Base-by-base conservation (phyloP, 92 coral and sea anemone genomes). In the Parazoanthus atlanticus region DNA sequence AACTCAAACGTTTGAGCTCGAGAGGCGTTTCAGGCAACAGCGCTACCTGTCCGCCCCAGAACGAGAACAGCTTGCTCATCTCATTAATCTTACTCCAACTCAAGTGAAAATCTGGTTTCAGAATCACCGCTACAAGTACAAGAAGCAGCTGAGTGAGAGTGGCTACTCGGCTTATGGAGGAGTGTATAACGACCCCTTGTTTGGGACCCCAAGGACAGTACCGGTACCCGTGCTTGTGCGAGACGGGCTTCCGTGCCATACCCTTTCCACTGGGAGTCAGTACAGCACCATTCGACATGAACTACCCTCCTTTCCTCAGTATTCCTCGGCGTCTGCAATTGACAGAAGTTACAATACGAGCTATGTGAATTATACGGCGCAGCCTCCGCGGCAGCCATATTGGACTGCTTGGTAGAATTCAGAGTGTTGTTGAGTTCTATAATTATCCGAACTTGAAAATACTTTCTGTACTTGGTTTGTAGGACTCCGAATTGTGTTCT, bases 31-130 rank as follows among this genome's bases (percentile, higher is more conserved):
- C 86, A 94, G 98, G 29, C 98, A 96, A 71, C 99, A 96, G 71
- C 93, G 98, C 56, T 96, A 96, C 61, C 90, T 96, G 15, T 93
- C 98, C 2, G 99, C 99, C 31, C 94, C 96, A 25, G 99, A 96
- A 80, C 81, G 98, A 70, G 98, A 96, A 77, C 98, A 96, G 58
- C 93, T 96, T 9, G 98, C 98, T 2, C 90, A 94, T 33, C 93
- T 91, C 21, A 96, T 96, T 71, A 91, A 92, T 86, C 95, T 96
- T 13, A 95, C 99, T 8, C 99, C 99, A 46, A 96, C 99, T 16
- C 99, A 96, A 88, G 98, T 96, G 34, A 96, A 96, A 88, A 96
- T 96, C n/a, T 96, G 99, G 99, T 96, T 95, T 89, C 99, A 96
- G 78, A 96, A 96, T 79, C 99, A 96, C 80, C 95, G 99, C 66